Evolutionary conservation across 2,888 invertebrate genomes (phyloP).

Genomic region (Harpagoxenus sublaevis): DNA sequence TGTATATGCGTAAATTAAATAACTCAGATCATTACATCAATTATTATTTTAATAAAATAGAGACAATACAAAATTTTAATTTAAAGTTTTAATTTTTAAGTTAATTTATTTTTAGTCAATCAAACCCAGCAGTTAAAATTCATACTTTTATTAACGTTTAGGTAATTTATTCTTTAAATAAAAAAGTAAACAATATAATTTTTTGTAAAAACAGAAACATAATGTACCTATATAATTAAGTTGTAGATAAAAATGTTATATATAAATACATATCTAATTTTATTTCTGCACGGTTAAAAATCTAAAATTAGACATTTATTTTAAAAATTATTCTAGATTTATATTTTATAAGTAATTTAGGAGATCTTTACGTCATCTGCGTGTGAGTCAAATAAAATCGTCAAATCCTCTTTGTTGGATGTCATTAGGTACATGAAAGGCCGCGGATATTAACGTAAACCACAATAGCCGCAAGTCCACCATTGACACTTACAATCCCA

Average conservation of each 20-base stretch:
- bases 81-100: background rate
- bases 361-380: background rate
- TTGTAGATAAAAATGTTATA: background rate
- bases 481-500: conserved; percentile 36
- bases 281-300: background rate
- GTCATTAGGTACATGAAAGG: conserved; percentile 8
- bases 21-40: too few relatives aligned
- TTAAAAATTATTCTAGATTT: background rate
- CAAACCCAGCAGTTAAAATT: background rate
- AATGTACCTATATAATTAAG: background rate
- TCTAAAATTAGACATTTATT: background rate
- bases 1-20: too few relatives aligned
- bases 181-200: background rate
- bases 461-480: conserved; percentile 28
- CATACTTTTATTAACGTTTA: background rate
- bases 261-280: background rate
- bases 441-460: conserved; percentile 15
- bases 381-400: background rate
- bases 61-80: background rate
- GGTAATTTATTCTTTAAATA: background rate
- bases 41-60: background rate
- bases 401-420: background rate
- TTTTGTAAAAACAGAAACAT: background rate
- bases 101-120: background rate
- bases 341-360: background rate